phyloP scores from a whole-genome alignment of 2,888 invertebrate genomes.

The Protophormia terraenovae region DNA sequence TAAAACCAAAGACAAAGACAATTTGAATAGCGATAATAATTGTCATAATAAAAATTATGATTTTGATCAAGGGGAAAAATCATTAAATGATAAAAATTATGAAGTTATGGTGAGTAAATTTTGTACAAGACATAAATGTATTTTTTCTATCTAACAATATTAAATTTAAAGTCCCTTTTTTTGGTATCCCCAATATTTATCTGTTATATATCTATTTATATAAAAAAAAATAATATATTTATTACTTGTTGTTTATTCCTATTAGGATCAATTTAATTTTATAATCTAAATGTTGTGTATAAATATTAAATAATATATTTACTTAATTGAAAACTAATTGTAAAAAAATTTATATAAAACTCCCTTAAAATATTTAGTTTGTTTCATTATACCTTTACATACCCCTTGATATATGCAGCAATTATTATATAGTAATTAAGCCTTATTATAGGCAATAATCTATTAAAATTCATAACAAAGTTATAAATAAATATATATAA shows the following conservation, averaged over 20 bases:
- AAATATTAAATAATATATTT: not conserved
- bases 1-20: slow-evolving; percentile 71
- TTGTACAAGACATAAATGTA: not conserved
- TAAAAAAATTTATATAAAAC: not conserved
- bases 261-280: not conserved
- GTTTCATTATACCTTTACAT: no score
- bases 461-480: not conserved
- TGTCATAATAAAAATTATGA: slow-evolving; percentile 59
- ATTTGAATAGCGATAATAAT: slow-evolving; percentile 60
- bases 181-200: not conserved
- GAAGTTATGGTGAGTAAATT: slow-evolving; percentile 79
- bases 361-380: not conserved
- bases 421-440: not conserved
- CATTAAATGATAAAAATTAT: slow-evolving; percentile 77
- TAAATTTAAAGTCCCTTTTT: not conserved
- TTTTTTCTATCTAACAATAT: not conserved
- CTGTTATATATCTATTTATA: no score
- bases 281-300: not conserved
- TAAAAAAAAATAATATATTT: not conserved
- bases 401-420: not conserved
- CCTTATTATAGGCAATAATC: not conserved
- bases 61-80: slow-evolving; percentile 64
- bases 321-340: not conserved
- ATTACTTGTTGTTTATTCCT: not conserved
- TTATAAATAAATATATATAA: no score